Evolutionary conservation across 1,140 invertebrate genomes (phyloP), one percentile per base, ranked within the genome.

Genomic region (Saccostrea echinata): DNA sequence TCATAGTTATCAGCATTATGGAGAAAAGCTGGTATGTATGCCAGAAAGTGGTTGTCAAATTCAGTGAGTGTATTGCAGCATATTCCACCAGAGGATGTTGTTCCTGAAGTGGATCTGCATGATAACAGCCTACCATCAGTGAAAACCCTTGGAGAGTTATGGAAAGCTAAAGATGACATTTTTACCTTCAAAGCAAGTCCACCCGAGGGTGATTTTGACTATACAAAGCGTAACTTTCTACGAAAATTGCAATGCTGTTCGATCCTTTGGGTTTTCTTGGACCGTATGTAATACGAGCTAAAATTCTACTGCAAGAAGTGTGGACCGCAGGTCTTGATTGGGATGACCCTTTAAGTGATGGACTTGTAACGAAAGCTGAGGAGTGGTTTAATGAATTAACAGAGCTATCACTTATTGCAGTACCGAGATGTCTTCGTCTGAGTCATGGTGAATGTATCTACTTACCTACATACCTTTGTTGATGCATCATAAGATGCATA

Each of bases 41-140:
- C 84, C 0, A 30, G 89, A 86, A 90, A 88, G 27, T 90, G 89
- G 86, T 33, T 90, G 33, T 90, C 86, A 43, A 90, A 90, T 87
- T 85, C 85, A 35, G 6, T 33, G 9, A 43, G 9, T 53, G 84
- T 89, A n/a, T 64, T 91, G 18, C 16, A 86, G 27, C 3, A 81
- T 24, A 82, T 86, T 64, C 71, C 90, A 27, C 13, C 71, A 57
- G 57, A 80, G 35, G 86, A 89, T 51, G 51, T 86, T 33, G 86
- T 64, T 3, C 51, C 61, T 6, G 61, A 90, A 81, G 82, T 90
- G 1, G 64, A 88, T 57, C 27, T 88, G 57, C 84, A 85, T 55
- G 61, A 85, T 53, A 64, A 84, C 21, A 30, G 84, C 16, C 43
- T 90, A 12, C 90, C 88, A 21, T 83, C 88, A 35, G 61, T 88